Evolutionary conservation across 2,888 invertebrate species (phyloP).

Genomic region (Perdita meconis): DNA sequence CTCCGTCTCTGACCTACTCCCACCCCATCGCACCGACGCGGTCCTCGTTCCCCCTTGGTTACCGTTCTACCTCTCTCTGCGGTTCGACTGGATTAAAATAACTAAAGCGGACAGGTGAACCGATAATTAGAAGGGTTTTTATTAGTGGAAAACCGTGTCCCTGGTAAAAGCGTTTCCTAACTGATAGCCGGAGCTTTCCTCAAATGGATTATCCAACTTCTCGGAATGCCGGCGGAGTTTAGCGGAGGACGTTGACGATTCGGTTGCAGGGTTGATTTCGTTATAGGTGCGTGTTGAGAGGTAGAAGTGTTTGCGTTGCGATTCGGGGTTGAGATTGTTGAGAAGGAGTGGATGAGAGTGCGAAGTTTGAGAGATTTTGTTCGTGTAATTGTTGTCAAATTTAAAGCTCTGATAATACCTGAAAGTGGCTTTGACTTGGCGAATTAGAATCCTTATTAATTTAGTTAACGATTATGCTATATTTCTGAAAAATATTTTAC

Average conservation of each 20-base stretch:
- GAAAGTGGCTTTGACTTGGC: no score
- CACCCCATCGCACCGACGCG: no score
- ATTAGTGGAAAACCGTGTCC: conserved; percentile 75
- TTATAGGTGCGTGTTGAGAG: neutral
- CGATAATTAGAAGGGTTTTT: conserved; percentile 76
- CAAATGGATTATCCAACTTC: conserved; percentile 40
- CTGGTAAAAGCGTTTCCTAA: conserved; percentile 74
- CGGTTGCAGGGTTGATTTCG: neutral
- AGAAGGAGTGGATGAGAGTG: no score
- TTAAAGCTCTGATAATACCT: no score
- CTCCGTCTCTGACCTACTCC: no score
- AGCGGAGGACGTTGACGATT: neutral
- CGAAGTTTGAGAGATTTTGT: no score
- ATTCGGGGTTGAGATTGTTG: no score
- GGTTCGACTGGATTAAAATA: conserved; percentile 49
- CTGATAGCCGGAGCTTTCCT: conserved; percentile 6
- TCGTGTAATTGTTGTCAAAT: no score
- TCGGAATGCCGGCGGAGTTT: conserved; percentile 7
- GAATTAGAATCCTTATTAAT: no score
- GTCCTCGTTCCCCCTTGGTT: no score
- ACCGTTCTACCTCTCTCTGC: neutral
- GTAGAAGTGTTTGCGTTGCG: neutral
- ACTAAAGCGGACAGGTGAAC: conserved; percentile 37
- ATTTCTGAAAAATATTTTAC: no score
- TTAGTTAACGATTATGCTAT: no score